These are phyloP conservation scores for Pterocles gutturalis DNA, from an alignment of 2,113 vertebrate genomes.

Conservation along the genomic window DNA sequence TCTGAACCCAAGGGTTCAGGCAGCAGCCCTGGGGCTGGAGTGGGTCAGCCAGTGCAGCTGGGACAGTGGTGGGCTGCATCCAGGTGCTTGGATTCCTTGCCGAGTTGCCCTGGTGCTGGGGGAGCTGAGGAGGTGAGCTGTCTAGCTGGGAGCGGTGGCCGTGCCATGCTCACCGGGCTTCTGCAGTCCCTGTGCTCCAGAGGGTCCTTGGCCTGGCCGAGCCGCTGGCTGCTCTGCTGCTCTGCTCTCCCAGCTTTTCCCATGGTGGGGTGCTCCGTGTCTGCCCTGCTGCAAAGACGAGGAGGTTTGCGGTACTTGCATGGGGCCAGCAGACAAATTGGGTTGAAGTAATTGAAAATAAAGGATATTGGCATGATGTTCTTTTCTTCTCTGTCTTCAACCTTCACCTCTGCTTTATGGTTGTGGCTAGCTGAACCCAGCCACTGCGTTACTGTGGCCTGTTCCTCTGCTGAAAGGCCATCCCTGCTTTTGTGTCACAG, in stretches of 20 bases:
- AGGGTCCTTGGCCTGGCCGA: not conserved
- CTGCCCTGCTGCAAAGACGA: not conserved
- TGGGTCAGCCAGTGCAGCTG: not conserved
- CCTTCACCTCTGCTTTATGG: not conserved
- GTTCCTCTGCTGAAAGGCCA: not conserved
- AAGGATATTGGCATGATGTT: not conserved
- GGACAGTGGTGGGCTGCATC: not conserved
- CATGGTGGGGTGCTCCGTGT: not conserved
- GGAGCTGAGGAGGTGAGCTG: not conserved
- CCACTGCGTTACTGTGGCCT: not conserved
- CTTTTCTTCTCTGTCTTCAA: not conserved
- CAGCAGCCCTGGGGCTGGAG: not conserved
- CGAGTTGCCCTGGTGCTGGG: rapidly evolving
- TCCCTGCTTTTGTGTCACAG: not conserved
- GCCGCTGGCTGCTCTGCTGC: not conserved
- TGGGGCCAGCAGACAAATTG: not conserved
- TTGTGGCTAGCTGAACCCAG: not conserved
- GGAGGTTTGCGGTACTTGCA: not conserved
- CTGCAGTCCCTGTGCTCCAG: not conserved
- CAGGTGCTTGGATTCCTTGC: not conserved
- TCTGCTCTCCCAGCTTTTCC: not conserved
- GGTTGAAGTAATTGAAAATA: not conserved
- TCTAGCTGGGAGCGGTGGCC: not conserved
- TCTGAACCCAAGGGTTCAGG: not conserved
- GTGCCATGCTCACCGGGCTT: rapidly evolving